Conservation (phyloP, 2,888 invertebrate species). For the Drosophila sordidula region DNA sequence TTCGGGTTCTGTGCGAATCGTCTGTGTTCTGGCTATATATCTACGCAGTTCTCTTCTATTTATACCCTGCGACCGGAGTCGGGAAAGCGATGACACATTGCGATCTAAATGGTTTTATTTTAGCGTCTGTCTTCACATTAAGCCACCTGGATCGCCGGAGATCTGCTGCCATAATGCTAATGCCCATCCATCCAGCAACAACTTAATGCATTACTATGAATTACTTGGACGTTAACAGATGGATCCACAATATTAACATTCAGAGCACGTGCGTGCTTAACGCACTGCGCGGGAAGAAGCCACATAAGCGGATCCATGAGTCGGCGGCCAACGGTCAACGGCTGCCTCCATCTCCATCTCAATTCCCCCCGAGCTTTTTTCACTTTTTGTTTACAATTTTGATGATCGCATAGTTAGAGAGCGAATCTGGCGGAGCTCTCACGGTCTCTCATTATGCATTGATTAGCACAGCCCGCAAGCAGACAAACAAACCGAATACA, state of each 20-base stretch:
- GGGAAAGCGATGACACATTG: slow-evolving; percentile 66
- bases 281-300: slow-evolving; percentile 40
- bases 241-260: slow-evolving; percentile 42
- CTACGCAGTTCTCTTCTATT: slow-evolving; percentile 57
- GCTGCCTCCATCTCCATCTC: slow-evolving; percentile 36
- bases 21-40: slow-evolving; percentile 46
- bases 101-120: slow-evolving; percentile 63
- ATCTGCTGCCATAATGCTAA: slow-evolving; percentile 63
- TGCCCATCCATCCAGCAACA: slow-evolving; percentile 40
- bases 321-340: slow-evolving; percentile 32
- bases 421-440: slow-evolving; percentile 17
- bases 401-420: slow-evolving; percentile 43
- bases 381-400: slow-evolving; percentile 19
- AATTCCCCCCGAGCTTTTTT: slow-evolving; percentile 8
- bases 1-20: slow-evolving; percentile 22
- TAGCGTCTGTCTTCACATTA: slow-evolving; percentile 34
- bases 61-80: slow-evolving; percentile 52
- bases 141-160: slow-evolving; percentile 59
- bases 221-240: slow-evolving; percentile 43
- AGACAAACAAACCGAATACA: slow-evolving; percentile 41
- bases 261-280: slow-evolving; percentile 61
- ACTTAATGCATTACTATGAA: slow-evolving; percentile 57
- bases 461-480: slow-evolving; percentile 40
- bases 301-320: slow-evolving; percentile 47
- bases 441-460: slow-evolving; percentile 33